phyloP scores from a whole-genome alignment of 2,797 vertebrate species.

The Nyctalus aviator region DNA sequence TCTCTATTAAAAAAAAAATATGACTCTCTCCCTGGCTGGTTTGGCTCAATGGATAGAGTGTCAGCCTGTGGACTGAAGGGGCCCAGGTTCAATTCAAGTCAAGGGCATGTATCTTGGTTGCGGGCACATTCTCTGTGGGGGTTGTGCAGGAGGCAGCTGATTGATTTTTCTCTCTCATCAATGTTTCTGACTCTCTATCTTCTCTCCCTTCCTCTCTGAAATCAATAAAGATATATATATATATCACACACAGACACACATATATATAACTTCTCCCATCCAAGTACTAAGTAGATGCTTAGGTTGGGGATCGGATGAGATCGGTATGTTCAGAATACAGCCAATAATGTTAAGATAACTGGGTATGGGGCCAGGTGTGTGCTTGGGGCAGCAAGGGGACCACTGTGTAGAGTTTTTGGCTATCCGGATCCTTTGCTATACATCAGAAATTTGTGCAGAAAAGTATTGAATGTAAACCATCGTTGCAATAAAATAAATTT shows the following conservation, averaged over 20 bases:
- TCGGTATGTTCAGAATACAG: not conserved
- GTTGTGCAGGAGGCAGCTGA: too few species aligned
- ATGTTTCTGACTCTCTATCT: too few species aligned
- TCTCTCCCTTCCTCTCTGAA: too few species aligned
- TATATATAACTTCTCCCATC: not conserved
- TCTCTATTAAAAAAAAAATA: not conserved
- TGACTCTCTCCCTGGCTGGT: not conserved
- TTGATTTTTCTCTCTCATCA: too few species aligned
- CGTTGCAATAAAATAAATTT: not conserved
- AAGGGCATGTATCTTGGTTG: too few species aligned
- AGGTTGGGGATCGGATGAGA: not conserved
- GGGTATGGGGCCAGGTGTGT: not conserved
- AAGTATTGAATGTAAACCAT: not conserved
- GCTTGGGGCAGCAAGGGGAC: not conserved
- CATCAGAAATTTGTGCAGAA: not conserved
- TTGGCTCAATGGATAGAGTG: too few species aligned
- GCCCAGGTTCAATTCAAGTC: too few species aligned
- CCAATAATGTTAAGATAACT: not conserved
- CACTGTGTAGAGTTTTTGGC: not conserved
- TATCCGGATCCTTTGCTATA: not conserved
- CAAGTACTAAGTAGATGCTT: not conserved
- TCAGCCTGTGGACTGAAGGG: too few species aligned
- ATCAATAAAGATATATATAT: too few species aligned
- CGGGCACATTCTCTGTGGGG: too few species aligned
- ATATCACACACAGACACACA: too few species aligned